phyloP scores from a whole-genome alignment of 2,888 invertebrate species.

The Andrena praecox region DNA sequence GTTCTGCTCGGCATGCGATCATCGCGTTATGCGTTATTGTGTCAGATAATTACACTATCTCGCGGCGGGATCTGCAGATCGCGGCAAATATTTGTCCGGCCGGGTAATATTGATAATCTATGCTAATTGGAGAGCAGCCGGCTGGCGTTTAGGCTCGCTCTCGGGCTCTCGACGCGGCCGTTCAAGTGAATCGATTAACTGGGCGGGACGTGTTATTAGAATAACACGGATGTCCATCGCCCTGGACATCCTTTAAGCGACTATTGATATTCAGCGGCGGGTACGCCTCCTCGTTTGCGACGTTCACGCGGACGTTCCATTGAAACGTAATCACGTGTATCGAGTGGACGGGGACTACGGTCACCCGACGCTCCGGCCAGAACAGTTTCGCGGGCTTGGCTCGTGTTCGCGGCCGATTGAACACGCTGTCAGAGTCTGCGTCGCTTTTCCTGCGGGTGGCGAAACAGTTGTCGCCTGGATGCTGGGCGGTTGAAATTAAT shows the following conservation, averaged over 20 bases:
- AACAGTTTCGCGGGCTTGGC: not conserved
- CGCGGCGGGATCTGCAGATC: constrained; percentile 29
- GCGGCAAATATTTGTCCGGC: constrained; percentile 51
- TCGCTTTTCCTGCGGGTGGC: not conserved
- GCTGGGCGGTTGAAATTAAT: not conserved
- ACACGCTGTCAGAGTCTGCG: not conserved
- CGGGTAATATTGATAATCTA: constrained; percentile 56
- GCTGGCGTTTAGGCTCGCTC: constrained; percentile 28
- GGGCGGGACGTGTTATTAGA: constrained; percentile 33
- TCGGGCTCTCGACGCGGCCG: constrained; percentile 5
- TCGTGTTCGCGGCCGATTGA: not conserved
- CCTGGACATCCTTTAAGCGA: constrained; percentile 31
- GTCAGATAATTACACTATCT: constrained; percentile 33
- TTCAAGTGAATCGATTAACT: constrained; percentile 52
- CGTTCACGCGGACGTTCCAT: constrained; percentile 8
- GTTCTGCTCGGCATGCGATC: no score
- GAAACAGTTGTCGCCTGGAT: not conserved
- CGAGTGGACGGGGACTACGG: not conserved
- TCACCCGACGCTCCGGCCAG: not conserved
- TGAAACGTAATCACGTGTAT: constrained; percentile 22
- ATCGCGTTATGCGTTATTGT: constrained; percentile 15
- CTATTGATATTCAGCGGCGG: constrained; percentile 14
- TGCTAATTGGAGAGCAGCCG: constrained; percentile 46
- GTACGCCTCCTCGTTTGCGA: constrained; percentile 20
- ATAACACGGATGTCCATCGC: constrained; percentile 36